Percentiles rank a stretch among this genome's conserved stretches.
phyloP scores from a whole-genome alignment of 1,140 invertebrate genomes.

The Psix sp. region DNA sequence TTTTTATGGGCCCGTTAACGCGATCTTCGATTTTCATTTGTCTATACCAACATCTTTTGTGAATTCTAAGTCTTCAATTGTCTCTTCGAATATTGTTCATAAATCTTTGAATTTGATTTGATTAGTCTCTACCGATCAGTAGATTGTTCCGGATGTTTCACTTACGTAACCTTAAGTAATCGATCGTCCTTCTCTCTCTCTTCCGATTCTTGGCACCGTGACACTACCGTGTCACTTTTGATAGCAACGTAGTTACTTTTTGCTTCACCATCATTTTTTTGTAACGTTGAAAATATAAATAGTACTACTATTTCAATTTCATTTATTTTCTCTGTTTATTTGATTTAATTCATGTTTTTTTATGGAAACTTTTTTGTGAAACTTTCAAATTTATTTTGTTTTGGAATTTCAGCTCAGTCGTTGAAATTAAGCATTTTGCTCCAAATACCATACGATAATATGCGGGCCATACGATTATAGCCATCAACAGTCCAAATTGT shows the following conservation, averaged over 20 bases:
- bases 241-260: background rate
- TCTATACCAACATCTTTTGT: too few relatives aligned
- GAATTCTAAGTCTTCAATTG: too few relatives aligned
- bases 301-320: too few relatives aligned
- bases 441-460: slow-evolving; percentile 43
- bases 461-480: slow-evolving; percentile 47
- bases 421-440: slow-evolving; percentile 39
- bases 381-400: slow-evolving; percentile 29
- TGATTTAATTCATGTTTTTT: background rate
- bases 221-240: slow-evolving; percentile 8
- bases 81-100: too few relatives aligned
- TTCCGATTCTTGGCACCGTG: background rate
- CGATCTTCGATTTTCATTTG: too few relatives aligned
- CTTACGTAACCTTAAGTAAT: background rate
- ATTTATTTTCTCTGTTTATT: too few relatives aligned
- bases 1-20: too few relatives aligned
- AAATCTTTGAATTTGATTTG: too few relatives aligned
- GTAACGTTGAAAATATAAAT: too few relatives aligned
- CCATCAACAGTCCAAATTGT: slow-evolving; percentile 35
- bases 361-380: background rate
- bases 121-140: too few relatives aligned
- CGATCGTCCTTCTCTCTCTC: background rate
- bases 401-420: slow-evolving; percentile 10
- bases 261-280: too few relatives aligned
- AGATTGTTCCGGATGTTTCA: background rate